These are phyloP conservation scores for Ceraclea dissimilis DNA, from an alignment of 2,888 invertebrate genomes.

Conservation along the genomic window DNA sequence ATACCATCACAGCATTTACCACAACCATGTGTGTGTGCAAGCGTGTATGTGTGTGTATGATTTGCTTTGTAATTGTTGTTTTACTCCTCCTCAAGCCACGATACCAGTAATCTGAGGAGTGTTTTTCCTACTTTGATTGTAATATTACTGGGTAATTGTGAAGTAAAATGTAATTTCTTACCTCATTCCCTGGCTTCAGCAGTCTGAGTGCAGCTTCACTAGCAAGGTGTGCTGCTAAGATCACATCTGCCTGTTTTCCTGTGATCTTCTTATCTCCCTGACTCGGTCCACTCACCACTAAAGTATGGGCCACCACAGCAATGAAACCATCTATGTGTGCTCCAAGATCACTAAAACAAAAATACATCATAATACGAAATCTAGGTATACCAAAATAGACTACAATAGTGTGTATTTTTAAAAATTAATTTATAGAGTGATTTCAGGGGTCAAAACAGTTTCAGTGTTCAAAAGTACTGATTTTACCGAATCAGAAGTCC, in stretches of 20 bases:
- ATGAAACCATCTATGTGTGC: constrained; percentile 99
- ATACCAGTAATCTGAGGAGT: too few species aligned
- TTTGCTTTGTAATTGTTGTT: not conserved
- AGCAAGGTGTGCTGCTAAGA: constrained; percentile 91
- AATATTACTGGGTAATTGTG: not conserved
- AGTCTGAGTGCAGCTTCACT: constrained; percentile 92
- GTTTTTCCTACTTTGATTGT: too few species aligned
- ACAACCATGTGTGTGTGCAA: too few species aligned
- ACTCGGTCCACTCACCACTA: constrained; percentile 70
- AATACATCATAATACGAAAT: not conserved
- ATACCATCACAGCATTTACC: constrained; percentile 6
- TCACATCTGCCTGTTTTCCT: constrained; percentile 89
- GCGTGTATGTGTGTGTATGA: not conserved
- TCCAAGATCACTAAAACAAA: constrained; percentile 82
- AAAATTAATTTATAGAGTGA: not conserved
- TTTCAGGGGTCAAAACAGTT: too few species aligned
- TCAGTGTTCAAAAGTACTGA: too few species aligned
- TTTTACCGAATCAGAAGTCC: too few species aligned
- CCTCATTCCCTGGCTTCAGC: constrained; percentile 85
- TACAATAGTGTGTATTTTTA: not conserved
- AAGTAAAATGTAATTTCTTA: constrained; percentile 33
- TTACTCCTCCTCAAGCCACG: not conserved
- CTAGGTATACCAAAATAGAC: too few species aligned
- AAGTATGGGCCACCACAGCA: constrained; percentile 94
- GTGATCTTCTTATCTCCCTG: constrained; percentile 57